These are phyloP conservation scores for Hoplostethus mediterraneus DNA, from an alignment of 2,797 vertebrate species.

Conservation along the genomic window DNA sequence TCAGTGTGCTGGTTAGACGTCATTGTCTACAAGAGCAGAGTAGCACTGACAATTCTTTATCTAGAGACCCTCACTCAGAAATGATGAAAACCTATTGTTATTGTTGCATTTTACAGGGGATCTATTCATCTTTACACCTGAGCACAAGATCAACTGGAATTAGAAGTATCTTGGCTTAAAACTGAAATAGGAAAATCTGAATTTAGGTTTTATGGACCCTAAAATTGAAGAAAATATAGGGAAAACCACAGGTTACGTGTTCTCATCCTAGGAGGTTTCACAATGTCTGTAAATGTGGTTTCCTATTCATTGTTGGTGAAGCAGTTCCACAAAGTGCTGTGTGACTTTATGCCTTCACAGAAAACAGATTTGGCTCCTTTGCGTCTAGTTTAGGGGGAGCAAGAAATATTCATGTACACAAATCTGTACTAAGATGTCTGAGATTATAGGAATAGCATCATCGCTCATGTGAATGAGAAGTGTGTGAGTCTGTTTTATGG, in stretches of 20 bases:
- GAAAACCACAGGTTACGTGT: slow-evolving; percentile 1
- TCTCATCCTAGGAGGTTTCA: slow-evolving; percentile 19
- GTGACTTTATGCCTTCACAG: background rate
- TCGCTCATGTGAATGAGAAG: slow-evolving; percentile 8
- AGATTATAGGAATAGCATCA: slow-evolving; percentile 20
- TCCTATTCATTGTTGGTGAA: background rate
- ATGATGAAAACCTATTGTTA: slow-evolving; percentile 3
- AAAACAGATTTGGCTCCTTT: background rate
- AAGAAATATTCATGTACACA: background rate
- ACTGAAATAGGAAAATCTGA: slow-evolving; percentile 29
- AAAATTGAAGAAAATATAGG: slow-evolving; percentile 35
- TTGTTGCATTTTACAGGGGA: slow-evolving; percentile 10
- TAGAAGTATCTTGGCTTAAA: background rate
- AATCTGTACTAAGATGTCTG: background rate
- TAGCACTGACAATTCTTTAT: background rate
- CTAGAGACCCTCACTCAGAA: slow-evolving; percentile 8
- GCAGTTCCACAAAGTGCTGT: background rate
- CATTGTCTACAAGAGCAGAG: background rate
- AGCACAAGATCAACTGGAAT: slow-evolving; percentile 5
- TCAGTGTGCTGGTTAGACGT: background rate
- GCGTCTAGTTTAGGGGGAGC: background rate
- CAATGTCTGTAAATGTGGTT: slow-evolving; percentile 9
- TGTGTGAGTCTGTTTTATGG: slow-evolving; percentile 37
- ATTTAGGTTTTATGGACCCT: slow-evolving; percentile 49
- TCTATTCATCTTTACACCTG: background rate